Conservation (phyloP, 2,797 vertebrate species). For the Sebastes kiyomatsui region DNA sequence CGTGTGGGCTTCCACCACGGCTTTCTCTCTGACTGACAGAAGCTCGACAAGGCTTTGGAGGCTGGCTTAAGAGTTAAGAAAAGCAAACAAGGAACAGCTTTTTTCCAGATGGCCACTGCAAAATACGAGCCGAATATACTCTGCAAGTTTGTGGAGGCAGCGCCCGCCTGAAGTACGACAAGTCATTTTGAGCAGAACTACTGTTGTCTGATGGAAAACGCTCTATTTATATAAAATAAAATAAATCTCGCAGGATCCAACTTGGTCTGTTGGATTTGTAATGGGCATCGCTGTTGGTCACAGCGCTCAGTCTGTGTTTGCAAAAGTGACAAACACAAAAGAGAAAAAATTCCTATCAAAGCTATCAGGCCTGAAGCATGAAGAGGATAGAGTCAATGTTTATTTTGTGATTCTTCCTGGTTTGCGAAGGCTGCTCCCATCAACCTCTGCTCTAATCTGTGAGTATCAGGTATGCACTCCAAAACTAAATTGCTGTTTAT, state of each 20-base stretch:
- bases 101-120: slow-evolving; percentile 66
- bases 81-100: slow-evolving; percentile 63
- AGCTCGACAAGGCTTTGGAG: slow-evolving; percentile 70
- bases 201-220: slow-evolving; percentile 45
- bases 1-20: slow-evolving; percentile 67
- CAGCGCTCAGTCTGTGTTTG: slow-evolving; percentile 49
- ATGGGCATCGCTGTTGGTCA: slow-evolving; percentile 47
- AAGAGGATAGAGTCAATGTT: slow-evolving; percentile 70
- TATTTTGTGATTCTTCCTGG: slow-evolving; percentile 73
- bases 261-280: slow-evolving; percentile 56
- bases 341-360: slow-evolving; percentile 61
- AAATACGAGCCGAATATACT: slow-evolving; percentile 51
- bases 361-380: slow-evolving; percentile 55
- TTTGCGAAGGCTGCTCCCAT: slow-evolving; percentile 69
- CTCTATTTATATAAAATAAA: slow-evolving; percentile 21
- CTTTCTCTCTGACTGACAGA: slow-evolving; percentile 69
- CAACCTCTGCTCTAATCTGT: slow-evolving; percentile 75
- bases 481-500: slow-evolving; percentile 82
- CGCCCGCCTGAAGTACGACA: slow-evolving; percentile 30
- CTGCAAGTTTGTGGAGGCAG: slow-evolving; percentile 37
- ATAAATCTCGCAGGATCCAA: slow-evolving; percentile 34
- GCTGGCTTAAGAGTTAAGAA: slow-evolving; percentile 53
- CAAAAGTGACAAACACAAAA: slow-evolving; percentile 66
- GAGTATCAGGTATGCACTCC: slow-evolving; percentile 77
- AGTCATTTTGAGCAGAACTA: slow-evolving; percentile 49